These are phyloP conservation scores for Anabacerthia variegaticeps DNA, from an alignment of 2,797 vertebrate species.

Conservation along the genomic window DNA sequence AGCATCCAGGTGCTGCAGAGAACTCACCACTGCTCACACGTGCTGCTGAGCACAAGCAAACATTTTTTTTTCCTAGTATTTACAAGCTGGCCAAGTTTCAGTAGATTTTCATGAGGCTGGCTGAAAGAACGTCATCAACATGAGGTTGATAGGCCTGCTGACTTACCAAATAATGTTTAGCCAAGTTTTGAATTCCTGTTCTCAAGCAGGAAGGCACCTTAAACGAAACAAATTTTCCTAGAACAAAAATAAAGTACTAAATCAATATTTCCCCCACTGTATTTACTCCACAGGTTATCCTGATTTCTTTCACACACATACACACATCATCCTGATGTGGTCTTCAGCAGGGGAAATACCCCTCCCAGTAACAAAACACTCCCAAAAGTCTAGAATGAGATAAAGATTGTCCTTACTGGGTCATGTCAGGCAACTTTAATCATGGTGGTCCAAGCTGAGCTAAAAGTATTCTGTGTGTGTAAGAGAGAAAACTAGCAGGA, in stretches of 20 bases:
- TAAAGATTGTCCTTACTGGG: not conserved
- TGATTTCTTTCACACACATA: not conserved
- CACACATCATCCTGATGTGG: not conserved
- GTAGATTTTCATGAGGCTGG: conserved; percentile 28
- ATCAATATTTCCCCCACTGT: not conserved
- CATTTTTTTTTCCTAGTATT: not conserved
- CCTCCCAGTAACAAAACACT: not conserved
- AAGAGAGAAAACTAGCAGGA: not conserved
- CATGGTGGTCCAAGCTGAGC: not conserved
- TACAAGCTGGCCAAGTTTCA: conserved; percentile 13
- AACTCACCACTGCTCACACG: not conserved
- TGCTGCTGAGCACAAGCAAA: not conserved
- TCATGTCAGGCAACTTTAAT: not conserved
- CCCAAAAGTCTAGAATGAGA: not conserved
- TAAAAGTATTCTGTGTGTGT: not conserved
- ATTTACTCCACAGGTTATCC: not conserved
- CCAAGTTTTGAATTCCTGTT: not conserved
- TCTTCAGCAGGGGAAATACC: not conserved
- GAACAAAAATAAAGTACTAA: not conserved
- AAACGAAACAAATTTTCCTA: not conserved
- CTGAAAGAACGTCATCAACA: conserved; percentile 23
- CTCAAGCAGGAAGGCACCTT: not conserved
- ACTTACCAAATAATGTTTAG: not conserved
- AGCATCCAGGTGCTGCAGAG: accelerated
- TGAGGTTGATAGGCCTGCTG: conserved; percentile 29